phyloP scores from a whole-genome alignment of 2,113 vertebrate species.

The Callipepla californica region DNA sequence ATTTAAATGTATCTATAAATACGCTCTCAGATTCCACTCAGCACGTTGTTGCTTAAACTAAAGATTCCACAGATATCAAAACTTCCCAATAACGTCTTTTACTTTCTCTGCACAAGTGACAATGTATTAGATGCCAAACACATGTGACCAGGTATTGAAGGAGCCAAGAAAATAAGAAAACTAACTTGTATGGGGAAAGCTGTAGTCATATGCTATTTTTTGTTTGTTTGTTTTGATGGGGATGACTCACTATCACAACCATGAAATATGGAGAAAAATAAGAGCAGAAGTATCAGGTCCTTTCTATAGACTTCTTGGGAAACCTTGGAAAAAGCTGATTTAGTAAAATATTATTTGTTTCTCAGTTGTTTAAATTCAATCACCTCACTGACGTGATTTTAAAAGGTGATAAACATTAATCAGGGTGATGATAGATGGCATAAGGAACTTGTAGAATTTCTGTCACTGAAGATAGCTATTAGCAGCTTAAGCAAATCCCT shows the following conservation, averaged over 20 bases:
- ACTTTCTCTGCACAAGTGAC: not conserved
- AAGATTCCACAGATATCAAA: not conserved
- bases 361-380: not conserved
- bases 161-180: not conserved
- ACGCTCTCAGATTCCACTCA: rapidly evolving
- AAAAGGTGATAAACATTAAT: not conserved
- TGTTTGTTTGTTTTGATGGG: not conserved
- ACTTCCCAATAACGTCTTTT: not conserved
- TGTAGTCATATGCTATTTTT: not conserved
- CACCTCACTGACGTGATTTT: not conserved
- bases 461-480: not conserved
- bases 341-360: not conserved
- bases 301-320: not conserved
- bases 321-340: not conserved
- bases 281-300: not conserved
- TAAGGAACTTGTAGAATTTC: not conserved
- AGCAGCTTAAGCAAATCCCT: not conserved
- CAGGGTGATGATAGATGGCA: not conserved
- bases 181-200: not conserved
- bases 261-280: not conserved
- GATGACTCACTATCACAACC: not conserved
- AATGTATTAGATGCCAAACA: not conserved
- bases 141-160: not conserved
- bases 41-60: not conserved
- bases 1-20: not conserved